These are phyloP conservation scores for Thryonomys swinderianus DNA, from an alignment of 2,113 vertebrate species.

Conservation along the genomic window DNA sequence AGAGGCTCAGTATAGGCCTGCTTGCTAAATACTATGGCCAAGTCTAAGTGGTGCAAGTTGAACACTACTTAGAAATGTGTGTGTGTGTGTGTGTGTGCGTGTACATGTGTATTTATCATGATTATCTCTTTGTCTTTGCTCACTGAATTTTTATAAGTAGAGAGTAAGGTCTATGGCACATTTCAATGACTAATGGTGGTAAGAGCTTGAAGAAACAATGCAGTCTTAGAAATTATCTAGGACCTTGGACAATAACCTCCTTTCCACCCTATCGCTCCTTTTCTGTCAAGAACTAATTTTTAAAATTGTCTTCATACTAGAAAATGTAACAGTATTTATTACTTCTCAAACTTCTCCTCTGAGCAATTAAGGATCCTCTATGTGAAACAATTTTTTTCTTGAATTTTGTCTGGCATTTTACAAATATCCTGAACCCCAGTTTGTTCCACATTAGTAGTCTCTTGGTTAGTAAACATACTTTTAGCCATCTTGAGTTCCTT, in stretches of 20 bases:
- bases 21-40: not conserved
- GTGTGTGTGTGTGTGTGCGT: not conserved
- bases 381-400: not conserved
- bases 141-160: not conserved
- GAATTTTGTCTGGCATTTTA: not conserved
- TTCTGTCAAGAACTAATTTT: constrained; percentile 13
- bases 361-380: not conserved
- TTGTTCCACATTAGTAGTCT: not conserved
- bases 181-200: not conserved
- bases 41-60: not conserved
- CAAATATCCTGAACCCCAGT: not conserved
- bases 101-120: not conserved
- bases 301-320: constrained; percentile 12
- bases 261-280: not conserved
- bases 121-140: constrained; percentile 16
- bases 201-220: not conserved
- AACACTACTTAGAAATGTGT: not conserved
- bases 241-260: not conserved
- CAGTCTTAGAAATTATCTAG: not conserved
- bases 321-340: constrained; percentile 16
- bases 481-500: not conserved
- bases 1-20: not conserved
- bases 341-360: constrained; percentile 29
- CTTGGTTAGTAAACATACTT: not conserved
- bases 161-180: not conserved